phyloP scores from a whole-genome alignment of 2,888 invertebrate genomes.

The Cataglyphis livida region DNA sequence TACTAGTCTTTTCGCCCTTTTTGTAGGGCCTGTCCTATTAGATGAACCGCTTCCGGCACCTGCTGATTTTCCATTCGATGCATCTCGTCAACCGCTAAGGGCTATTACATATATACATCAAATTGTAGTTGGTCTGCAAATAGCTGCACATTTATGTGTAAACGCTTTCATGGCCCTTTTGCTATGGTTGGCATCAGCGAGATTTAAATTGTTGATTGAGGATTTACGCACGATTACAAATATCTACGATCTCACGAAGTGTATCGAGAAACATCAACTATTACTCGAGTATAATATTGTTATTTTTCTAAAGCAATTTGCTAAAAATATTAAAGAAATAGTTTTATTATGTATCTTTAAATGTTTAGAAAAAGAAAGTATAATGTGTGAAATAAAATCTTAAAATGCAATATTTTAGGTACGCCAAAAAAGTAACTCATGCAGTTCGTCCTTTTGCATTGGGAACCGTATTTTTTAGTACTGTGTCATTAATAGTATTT shows the following conservation, averaged over 20 bases:
- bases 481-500: constrained; percentile 20
- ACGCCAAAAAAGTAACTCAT: constrained; percentile 29
- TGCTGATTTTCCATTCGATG: constrained; percentile 67
- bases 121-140: constrained; percentile 60
- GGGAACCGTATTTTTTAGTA: constrained; percentile 28
- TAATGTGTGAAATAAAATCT: constrained; percentile 3
- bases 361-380: not conserved
- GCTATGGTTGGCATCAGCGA: constrained; percentile 73
- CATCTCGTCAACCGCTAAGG: constrained; percentile 44
- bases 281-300: constrained; percentile 68
- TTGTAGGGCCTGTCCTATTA: constrained; percentile 21
- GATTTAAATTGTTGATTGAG: constrained; percentile 71
- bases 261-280: constrained; percentile 69
- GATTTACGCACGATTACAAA: constrained; percentile 55
- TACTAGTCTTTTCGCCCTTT: constrained; percentile 11
- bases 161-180: constrained; percentile 75
- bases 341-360: not conserved
- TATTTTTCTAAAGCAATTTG: not conserved
- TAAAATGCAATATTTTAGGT: constrained; percentile 7
- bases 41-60: constrained; percentile 59
- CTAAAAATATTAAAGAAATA: not conserved
- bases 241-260: constrained; percentile 22
- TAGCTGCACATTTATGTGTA: constrained; percentile 67
- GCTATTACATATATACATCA: constrained; percentile 64
- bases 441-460: constrained; percentile 39